phyloP scores from a whole-genome alignment of 2,797 vertebrate species.

The Eidolon dupreanum region DNA sequence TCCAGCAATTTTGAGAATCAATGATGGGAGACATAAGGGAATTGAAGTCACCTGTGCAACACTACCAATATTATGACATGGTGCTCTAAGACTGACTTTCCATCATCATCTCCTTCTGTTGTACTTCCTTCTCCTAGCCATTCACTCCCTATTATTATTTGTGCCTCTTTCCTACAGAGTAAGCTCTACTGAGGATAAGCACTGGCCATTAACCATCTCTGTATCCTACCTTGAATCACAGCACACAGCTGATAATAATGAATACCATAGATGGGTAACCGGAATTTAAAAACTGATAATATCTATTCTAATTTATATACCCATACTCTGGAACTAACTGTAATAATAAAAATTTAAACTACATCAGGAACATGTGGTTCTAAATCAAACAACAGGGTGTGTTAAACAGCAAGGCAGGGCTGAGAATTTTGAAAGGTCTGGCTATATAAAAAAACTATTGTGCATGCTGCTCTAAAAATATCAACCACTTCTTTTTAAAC shows the following conservation, averaged over 20 bases:
- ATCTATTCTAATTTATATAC: not conserved
- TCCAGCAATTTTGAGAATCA: not conserved
- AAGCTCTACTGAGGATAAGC: not conserved
- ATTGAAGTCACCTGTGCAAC: not conserved
- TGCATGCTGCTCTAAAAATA: constrained; percentile 21
- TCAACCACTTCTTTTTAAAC: constrained; percentile 39
- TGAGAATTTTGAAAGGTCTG: not conserved
- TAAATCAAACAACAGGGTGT: not conserved
- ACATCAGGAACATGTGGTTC: not conserved
- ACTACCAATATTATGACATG: not conserved
- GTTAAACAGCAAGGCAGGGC: not conserved
- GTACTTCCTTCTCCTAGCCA: not conserved
- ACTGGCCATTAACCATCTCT: not conserved
- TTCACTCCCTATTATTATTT: not conserved
- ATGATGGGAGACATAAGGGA: not conserved
- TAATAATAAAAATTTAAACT: constrained; percentile 24
- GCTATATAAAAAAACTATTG: not conserved
- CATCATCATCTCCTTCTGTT: not conserved
- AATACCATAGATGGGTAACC: not conserved
- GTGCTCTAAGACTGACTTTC: not conserved
- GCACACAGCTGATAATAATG: not conserved
- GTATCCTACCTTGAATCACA: not conserved
- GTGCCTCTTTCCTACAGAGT: not conserved
- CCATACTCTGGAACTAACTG: not conserved
- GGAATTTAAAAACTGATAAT: not conserved